Percentiles rank a stretch among this genome's conserved stretches.
phyloP scores from a whole-genome alignment of 2,113 vertebrate genomes.

The Fulica atra region DNA sequence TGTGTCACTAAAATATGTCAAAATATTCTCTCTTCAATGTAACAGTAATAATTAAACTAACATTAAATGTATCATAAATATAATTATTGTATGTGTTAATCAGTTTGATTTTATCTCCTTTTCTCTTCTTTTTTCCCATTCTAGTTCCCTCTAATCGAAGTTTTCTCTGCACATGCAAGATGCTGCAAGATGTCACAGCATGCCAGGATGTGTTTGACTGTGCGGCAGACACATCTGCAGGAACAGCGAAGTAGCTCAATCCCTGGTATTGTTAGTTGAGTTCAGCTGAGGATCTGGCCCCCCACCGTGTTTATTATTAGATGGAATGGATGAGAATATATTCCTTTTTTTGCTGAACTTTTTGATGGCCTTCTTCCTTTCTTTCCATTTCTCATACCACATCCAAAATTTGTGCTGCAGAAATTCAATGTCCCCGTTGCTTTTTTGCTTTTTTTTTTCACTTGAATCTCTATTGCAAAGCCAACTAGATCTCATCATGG shows the following conservation, averaged over 20 bases:
- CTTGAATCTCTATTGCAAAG: conserved; percentile 63
- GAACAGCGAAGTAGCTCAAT: background rate
- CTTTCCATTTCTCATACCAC: conserved; percentile 24
- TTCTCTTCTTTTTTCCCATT: background rate
- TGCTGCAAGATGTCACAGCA: background rate
- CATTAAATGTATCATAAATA: background rate
- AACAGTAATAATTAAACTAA: background rate
- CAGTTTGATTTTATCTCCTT: background rate
- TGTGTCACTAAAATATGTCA: background rate
- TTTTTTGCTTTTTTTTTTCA: conserved; percentile 36
- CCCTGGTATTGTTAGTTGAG: background rate
- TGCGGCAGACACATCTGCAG: background rate
- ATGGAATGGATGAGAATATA: background rate
- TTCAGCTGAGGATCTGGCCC: conserved; percentile 25
- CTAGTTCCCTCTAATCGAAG: background rate
- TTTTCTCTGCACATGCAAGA: background rate
- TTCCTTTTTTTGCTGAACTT: conserved; percentile 49
- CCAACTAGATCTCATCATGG: conserved; percentile 63
- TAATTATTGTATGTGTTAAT: background rate
- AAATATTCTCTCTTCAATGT: background rate
- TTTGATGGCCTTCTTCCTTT: conserved; percentile 35
- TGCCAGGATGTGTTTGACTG: background rate
- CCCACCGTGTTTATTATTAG: conserved; percentile 38
- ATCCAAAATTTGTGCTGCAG: conserved; percentile 38
- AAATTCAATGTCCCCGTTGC: conserved; percentile 35